Base-by-base conservation (phyloP, 2,797 vertebrate genomes). In the Halcyon badia region DNA sequence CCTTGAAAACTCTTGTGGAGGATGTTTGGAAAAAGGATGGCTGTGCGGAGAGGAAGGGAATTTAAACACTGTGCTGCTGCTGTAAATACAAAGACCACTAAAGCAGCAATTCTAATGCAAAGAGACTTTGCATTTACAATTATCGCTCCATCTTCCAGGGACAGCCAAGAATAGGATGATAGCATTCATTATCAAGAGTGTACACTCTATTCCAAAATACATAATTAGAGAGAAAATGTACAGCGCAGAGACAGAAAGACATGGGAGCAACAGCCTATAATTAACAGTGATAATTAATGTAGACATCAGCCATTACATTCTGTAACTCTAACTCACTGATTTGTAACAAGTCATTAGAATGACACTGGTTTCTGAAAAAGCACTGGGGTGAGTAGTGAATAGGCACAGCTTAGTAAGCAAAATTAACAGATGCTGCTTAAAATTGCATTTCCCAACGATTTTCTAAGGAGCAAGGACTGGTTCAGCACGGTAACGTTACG, bases 341-440 rank as follows among this genome's bases (percentile, higher is more conserved):
- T 65, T 35, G 19, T 66, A 71, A 73, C 64, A 5, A 9, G 92
- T 92, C 57, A 91, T 94, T 92, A 82, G 91, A 83, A 84, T 76
- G 3, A 56, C 21, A 21, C 0, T 6, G 33, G 22, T 62, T 88
- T 88, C 87, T 94, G 82, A 88, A 79, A 85, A 88, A 95, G 95
- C 97, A 58, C 14, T 35, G 82, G 79, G 51, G 41, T 68, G 75
- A 73, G 69, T 56, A 83, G 28, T 17, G 33, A 65, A 87, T 26
- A 87, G 60, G 84, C 79, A 72, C 62, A 39, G 4, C 28, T 78
- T 31, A 95, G 81, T 81, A 93, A 87, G 96, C 97, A 96, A 91
- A 97, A 96, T 95, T 95, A 97, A 97, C 83, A 91, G 73, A 82
- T 93, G 97, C 87, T 95, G 94, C 61, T 97, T 97, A 94, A 93